A percentile compares a stretch with the other conserved stretches of the same genome.
Conservation (phyloP, 30 jellyfish, hydroid and myxozoan genomes). For the Nemopilema nomurai region DNA sequence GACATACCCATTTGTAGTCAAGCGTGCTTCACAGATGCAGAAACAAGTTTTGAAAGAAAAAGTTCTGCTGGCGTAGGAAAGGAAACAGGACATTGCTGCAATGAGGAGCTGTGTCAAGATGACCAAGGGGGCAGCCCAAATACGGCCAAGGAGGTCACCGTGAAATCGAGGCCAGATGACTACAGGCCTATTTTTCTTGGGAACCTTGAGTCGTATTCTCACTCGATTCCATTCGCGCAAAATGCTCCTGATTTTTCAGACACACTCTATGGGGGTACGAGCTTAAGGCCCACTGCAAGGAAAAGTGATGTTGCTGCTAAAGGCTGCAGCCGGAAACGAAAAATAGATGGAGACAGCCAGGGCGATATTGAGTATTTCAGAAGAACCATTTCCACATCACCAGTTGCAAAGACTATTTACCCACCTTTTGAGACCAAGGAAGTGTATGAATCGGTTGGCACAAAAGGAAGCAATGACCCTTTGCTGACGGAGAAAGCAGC, state of each 20-base stretch:
- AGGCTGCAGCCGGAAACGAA: not conserved
- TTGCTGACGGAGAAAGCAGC: not conserved
- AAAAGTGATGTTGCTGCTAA: not conserved
- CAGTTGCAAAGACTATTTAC: not conserved
- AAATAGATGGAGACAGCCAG: not conserved
- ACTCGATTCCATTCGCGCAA: not conserved
- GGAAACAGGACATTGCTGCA: not conserved
- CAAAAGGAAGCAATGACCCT: not conserved
- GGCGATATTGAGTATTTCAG: not conserved
- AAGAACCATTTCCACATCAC: not conserved
- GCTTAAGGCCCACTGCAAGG: not conserved
- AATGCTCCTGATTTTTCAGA: not conserved
- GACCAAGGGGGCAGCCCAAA: not conserved
- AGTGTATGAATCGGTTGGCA: not conserved
- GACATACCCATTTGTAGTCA: not conserved
- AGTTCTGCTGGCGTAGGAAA: too few relatives aligned
- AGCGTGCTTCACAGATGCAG: not conserved
- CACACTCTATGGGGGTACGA: not conserved
- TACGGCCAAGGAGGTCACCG: not conserved
- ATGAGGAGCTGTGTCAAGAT: not conserved
- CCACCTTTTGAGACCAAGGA: not conserved
- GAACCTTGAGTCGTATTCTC: not conserved
- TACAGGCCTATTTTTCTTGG: constrained; percentile 16
- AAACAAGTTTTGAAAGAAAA: not conserved
- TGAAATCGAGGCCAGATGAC: not conserved